These are phyloP conservation scores for Alviniconcha marisindica DNA, from an alignment of 1,140 invertebrate species.

Conservation along the genomic window DNA sequence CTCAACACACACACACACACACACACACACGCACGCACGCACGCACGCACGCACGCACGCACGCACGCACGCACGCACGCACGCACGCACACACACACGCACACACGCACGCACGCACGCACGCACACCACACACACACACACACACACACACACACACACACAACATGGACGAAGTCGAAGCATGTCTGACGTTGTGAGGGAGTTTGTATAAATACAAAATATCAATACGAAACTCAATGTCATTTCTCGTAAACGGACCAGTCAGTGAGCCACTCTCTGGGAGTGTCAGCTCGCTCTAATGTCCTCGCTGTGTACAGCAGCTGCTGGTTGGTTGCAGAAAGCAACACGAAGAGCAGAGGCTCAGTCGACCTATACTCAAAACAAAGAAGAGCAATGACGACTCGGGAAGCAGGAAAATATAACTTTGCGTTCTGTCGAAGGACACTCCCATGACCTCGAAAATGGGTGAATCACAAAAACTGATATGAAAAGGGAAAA, in stretches of 20 bases:
- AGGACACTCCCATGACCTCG: no score
- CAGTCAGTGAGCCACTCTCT: neutral
- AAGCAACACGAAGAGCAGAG: conserved; percentile 55
- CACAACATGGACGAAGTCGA: neutral
- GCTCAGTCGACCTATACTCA: no score
- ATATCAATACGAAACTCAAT: neutral
- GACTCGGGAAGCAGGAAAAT: no score
- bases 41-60: neutral
- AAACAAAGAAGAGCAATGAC: no score
- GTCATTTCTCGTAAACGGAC: neutral
- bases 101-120: neutral
- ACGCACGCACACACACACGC: neutral
- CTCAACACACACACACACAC: neutral
- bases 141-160: no score
- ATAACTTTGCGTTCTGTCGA: no score
- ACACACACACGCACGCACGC: conserved; percentile 17
- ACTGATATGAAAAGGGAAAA: no score
- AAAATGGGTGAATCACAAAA: no score
- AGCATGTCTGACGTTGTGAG: neutral
- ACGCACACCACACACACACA: no score
- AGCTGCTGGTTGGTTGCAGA: neutral
- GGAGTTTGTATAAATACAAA: no score
- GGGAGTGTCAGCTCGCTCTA: neutral
- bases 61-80: neutral
- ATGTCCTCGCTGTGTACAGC: neutral